Base-by-base conservation (phyloP, 2,888 invertebrate genomes). In the Gymnoscelis rufifasciata region DNA sequence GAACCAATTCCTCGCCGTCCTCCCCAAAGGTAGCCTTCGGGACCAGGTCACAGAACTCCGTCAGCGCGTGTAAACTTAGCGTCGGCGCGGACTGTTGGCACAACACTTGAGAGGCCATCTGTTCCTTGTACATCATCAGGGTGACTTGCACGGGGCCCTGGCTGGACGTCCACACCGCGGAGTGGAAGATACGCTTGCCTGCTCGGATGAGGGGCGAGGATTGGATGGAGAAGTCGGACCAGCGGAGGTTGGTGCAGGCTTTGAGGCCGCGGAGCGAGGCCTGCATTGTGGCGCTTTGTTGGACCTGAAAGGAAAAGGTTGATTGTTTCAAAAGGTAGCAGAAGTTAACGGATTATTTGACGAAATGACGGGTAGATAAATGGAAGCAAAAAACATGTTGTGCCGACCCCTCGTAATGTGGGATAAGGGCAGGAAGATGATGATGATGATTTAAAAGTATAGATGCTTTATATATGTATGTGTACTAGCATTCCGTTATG, bases 11-110 rank as follows among this genome's bases (percentile, higher is more conserved):
- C 31, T 90, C 90, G 42, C 90, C 90, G 0, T 90, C 88, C 48
- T 89, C 90, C 48, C 89, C 91, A 57, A 93, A 89, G 68, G 92
- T 92, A 60, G 92, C 91, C 51, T 90, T 83, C 13, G 95, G 94
- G 41, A 95, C 92, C 59, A 93, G 76, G 69, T 95, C 95, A 66
- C 93, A 93, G 77, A 95, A 95, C 83, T 95, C 95, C 5, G 94
- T 93, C 24, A 95, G 90, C 5, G 95, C 93, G 58, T 91, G 90
- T 52, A 95, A 79, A 61, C 91, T 92, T 66, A 92, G 88, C 28
- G 91, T 91, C 53, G 91, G 84, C 4, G 90, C 89, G 6, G 90
- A 89, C 48, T 90, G 84, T 63, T 92, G 93, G 69, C 91, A 90
- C 5, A 92, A 89, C 54, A 91, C 73, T 54, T 91, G 91, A 10